Conservation (phyloP, 2,888 invertebrate species). For the Stenotaenia linearis region DNA sequence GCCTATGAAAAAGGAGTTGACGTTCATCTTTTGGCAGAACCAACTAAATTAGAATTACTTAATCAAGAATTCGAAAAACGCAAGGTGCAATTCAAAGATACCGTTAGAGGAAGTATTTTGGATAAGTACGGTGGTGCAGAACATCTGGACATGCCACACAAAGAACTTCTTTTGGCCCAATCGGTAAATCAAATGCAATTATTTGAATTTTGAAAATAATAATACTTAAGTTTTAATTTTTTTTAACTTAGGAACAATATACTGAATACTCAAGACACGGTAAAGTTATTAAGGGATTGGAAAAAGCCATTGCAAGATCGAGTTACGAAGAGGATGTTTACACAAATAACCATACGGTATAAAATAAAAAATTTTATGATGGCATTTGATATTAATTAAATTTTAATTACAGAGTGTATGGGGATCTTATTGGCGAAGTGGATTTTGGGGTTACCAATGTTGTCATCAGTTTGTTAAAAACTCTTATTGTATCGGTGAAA, state of each 20-base stretch:
- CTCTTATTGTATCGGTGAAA: conserved; percentile 80
- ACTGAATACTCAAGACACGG: conserved; percentile 92
- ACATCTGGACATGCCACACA: conserved; percentile 79
- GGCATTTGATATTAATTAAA: not conserved
- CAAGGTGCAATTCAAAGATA: conserved; percentile 80
- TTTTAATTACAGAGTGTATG: conserved; percentile 61
- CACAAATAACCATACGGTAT: conserved; percentile 81
- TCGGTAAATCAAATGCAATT: no score
- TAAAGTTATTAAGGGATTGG: conserved; percentile 71
- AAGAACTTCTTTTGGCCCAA: conserved; percentile 83
- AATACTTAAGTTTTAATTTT: no score
- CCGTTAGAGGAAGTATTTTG: conserved; percentile 72
- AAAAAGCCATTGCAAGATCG: conserved; percentile 74
- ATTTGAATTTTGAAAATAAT: no score
- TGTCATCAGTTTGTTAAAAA: conserved; percentile 82
- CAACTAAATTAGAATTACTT: conserved; percentile 89
- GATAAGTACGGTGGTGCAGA: conserved; percentile 94
- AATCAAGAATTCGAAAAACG: conserved; percentile 84
- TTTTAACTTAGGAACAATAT: no score
- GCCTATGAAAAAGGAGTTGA: conserved; percentile 88
- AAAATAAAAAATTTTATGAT: not conserved
- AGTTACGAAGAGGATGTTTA: conserved; percentile 91
- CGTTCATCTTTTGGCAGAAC: conserved; percentile 93
- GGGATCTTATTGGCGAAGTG: conserved; percentile 92
- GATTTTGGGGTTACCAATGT: conserved; percentile 93